Conservation (phyloP, 2,797 vertebrate species). For the Urocyon cinereoargenteus region DNA sequence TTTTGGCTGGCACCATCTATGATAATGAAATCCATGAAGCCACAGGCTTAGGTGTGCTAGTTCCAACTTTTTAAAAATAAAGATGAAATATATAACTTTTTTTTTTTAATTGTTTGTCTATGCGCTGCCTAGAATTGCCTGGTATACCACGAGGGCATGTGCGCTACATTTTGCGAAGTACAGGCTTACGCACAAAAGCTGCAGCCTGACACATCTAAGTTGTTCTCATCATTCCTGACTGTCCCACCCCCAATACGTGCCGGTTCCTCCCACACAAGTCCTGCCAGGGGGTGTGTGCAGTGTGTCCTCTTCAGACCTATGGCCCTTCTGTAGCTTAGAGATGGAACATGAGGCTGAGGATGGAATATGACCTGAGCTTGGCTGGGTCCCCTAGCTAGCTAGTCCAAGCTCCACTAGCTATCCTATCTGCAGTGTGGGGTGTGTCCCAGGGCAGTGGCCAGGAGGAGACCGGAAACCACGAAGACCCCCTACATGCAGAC, state of each 20-base stretch:
- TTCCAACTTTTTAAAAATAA: neutral
- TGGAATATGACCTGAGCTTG: neutral
- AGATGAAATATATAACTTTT: neutral
- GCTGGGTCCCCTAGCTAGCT: neutral
- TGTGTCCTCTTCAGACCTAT: accelerated
- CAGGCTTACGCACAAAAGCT: neutral
- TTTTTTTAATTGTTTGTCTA: neutral
- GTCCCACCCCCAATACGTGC: accelerated
- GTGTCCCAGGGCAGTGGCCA: neutral
- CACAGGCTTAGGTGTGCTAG: neutral
- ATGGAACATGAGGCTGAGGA: neutral
- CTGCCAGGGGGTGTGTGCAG: neutral
- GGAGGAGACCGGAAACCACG: neutral
- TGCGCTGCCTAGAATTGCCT: neutral
- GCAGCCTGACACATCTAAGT: neutral
- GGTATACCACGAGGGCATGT: neutral
- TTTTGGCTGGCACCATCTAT: neutral
- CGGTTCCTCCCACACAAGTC: neutral
- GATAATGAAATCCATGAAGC: neutral
- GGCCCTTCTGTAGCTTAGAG: neutral
- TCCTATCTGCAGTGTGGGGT: neutral
- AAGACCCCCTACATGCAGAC: neutral
- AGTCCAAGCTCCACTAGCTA: neutral
- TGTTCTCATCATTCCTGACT: too few relatives aligned
- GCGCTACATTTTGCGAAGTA: neutral